Conservation (phyloP, 2,113 vertebrate species). For the Clarias gariepinus region DNA sequence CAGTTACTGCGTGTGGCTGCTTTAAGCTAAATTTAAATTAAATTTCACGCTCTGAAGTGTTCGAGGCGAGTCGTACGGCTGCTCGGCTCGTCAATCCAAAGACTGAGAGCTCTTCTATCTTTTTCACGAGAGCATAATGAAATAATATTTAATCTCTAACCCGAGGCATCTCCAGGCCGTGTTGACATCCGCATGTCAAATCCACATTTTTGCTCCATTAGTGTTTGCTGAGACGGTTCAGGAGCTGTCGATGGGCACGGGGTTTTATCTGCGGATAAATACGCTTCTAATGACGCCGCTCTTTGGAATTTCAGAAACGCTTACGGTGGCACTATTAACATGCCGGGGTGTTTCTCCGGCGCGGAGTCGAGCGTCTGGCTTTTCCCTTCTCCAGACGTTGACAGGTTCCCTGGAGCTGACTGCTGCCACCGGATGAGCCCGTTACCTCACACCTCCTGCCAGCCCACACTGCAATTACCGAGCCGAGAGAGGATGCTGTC, state of each 20-base stretch:
- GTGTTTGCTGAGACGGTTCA: conserved; percentile 53
- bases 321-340: conserved; percentile 71
- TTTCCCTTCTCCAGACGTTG: conserved; percentile 60
- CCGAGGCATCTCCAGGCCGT: not conserved
- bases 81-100: conserved; percentile 7
- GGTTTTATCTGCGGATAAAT: conserved; percentile 70
- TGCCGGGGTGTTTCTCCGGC: conserved; percentile 56
- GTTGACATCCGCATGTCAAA: conserved; percentile 8
- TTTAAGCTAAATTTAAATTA: not conserved
- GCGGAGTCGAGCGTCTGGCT: conserved; percentile 50
- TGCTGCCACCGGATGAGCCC: conserved; percentile 67
- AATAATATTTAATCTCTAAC: conserved; percentile 24
- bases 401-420: conserved; percentile 62
- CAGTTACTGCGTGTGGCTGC: not conserved
- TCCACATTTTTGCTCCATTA: conserved; percentile 13
- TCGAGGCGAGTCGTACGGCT: not conserved
- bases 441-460: conserved; percentile 71
- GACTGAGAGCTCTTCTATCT: conserved; percentile 2
- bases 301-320: conserved; percentile 68
- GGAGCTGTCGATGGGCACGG: conserved; percentile 64
- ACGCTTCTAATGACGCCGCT: conserved; percentile 69
- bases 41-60: conserved; percentile 10
- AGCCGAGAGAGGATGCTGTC: conserved; percentile 58
- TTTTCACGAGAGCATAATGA: not conserved
- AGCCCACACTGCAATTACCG: conserved; percentile 73